These are phyloP conservation scores for Megastigmus dorsalis DNA, from an alignment of 2,888 invertebrate species.

Conservation along the genomic window DNA sequence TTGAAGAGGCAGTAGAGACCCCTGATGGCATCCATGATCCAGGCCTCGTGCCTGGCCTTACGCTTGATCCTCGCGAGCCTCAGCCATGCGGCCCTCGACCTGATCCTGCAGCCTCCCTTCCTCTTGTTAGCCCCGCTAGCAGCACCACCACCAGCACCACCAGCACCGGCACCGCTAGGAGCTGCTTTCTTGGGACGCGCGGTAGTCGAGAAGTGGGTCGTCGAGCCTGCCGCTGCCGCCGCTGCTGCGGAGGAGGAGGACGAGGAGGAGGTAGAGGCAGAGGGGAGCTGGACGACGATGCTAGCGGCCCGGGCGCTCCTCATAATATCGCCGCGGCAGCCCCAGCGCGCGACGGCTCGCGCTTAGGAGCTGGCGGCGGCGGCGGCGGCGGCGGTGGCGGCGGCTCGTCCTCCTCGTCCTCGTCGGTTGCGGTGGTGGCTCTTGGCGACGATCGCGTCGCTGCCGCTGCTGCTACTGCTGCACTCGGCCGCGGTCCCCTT, in stretches of 20 bases:
- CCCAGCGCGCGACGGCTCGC: background rate
- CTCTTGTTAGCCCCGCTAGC: background rate
- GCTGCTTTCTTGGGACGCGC: no score
- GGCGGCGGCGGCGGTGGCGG: background rate
- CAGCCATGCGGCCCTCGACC: slow-evolving; percentile 51
- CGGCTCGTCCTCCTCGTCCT: no score
- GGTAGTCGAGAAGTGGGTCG: no score
- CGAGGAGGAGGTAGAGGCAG: background rate
- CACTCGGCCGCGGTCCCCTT: background rate
- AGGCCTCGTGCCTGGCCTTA: slow-evolving; percentile 58
- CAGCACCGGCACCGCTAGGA: no score
- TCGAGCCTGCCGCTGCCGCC: background rate
- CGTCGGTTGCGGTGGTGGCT: no score
- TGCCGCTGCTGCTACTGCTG: background rate
- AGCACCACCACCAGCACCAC: no score
- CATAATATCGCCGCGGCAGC: no score
- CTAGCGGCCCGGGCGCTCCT: slow-evolving; percentile 18
- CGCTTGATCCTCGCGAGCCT: slow-evolving; percentile 57
- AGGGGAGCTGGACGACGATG: slow-evolving; percentile 3
- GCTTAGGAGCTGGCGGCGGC: background rate
- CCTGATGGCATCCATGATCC: slow-evolving; percentile 67
- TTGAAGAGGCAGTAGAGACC: slow-evolving; percentile 67
- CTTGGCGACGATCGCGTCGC: no score
- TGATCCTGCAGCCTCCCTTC: background rate
- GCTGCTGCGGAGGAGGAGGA: background rate